Conservation (phyloP, 2,113 vertebrate species). For the Puma concolor region DNA sequence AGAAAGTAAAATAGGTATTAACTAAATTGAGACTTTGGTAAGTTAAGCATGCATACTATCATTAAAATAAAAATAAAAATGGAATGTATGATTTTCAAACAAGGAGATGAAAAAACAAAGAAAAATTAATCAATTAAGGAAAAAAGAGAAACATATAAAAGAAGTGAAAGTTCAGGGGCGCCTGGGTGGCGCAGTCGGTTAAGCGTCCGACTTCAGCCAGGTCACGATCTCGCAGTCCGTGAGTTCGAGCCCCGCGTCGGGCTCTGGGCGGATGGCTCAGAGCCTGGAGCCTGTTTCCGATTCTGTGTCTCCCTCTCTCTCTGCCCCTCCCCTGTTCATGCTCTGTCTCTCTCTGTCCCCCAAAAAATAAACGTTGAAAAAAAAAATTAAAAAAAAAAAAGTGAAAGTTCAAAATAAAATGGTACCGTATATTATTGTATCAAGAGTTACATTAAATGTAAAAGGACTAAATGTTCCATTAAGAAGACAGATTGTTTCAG, state of each 20-base stretch:
- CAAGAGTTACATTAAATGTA: neutral
- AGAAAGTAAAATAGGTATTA: neutral
- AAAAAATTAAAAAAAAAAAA: too few species aligned
- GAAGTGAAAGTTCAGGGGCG: neutral
- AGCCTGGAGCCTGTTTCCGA: too few species aligned
- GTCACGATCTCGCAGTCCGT: too few species aligned
- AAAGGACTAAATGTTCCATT: neutral
- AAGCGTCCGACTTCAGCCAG: too few species aligned
- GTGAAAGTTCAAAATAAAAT: neutral
- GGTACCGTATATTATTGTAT: neutral
- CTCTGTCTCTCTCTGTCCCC: too few species aligned
- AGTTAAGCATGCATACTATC: neutral
- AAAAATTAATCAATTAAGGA: neutral
- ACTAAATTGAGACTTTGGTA: neutral
- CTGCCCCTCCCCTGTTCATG: too few species aligned
- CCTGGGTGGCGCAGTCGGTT: too few species aligned
- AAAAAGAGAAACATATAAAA: neutral
- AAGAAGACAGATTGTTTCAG: neutral
- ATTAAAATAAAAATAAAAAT: neutral
- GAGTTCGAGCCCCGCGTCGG: too few species aligned
- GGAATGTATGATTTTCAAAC: neutral
- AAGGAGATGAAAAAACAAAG: neutral
- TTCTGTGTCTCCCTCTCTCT: too few species aligned
- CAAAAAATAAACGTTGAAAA: too few species aligned
- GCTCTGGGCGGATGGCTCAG: too few species aligned